Percentiles rank a stretch among this genome's conserved stretches.
These are phyloP conservation scores for Cossypha niveicapilla DNA, from an alignment of 2,797 vertebrate species.

Conservation along the genomic window DNA sequence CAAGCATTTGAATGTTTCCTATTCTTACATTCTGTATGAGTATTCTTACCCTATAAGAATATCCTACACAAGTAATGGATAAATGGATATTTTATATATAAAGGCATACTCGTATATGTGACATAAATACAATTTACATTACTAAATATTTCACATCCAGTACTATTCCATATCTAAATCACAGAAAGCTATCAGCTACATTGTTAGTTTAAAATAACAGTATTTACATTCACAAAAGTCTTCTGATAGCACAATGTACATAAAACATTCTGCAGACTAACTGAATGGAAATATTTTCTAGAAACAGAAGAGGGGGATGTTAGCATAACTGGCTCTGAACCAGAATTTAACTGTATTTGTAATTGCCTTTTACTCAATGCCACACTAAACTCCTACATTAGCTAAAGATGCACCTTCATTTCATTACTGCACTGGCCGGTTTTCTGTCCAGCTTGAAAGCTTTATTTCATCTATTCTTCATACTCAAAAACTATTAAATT, in stretches of 20 bases:
- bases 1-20: not conserved
- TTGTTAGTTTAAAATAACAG: constrained; percentile 23
- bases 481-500: constrained; percentile 41
- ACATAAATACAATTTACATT: not conserved
- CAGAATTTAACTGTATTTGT: constrained; percentile 57
- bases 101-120: not conserved
- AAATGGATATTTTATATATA: not conserved
- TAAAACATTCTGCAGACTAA: constrained; percentile 34
- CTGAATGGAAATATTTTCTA: constrained; percentile 54
- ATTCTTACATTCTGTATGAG: not conserved
- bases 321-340: constrained; percentile 51
- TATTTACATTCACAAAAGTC: not conserved
- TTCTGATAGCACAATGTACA: not conserved
- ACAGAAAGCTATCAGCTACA: not conserved
- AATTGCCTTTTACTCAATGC: constrained; percentile 57
- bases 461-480: constrained; percentile 44
- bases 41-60: not conserved
- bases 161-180: not conserved
- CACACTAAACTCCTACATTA: constrained; percentile 34
- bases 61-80: not conserved
- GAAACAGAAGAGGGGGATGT: constrained; percentile 58
- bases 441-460: constrained; percentile 19
- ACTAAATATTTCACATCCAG: not conserved
- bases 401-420: constrained; percentile 53
- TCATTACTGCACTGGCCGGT: constrained; percentile 27